Conservation (phyloP, 2,797 vertebrate genomes). For the Cirrhinus mrigala region DNA sequence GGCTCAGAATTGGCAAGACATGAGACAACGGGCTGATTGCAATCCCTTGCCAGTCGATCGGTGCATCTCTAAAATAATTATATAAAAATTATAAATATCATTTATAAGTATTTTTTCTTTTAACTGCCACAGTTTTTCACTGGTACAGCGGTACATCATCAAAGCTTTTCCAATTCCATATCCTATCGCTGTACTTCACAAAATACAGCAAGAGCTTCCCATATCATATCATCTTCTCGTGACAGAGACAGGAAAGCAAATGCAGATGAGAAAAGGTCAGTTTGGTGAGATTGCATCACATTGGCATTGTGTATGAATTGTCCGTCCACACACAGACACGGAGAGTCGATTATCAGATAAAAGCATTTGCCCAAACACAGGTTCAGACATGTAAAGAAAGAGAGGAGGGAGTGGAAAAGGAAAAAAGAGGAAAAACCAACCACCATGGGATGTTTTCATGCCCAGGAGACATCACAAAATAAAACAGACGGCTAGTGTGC, state of each 20-base stretch:
- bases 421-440: slow-evolving; percentile 31
- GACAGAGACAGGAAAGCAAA: slow-evolving; percentile 13
- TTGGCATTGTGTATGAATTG: slow-evolving; percentile 39
- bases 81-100: background rate
- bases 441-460: slow-evolving; percentile 45
- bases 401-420: slow-evolving; percentile 32
- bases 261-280: slow-evolving; percentile 14
- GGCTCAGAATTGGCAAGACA: too few relatives aligned
- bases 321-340: slow-evolving; percentile 20
- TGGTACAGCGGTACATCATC: background rate
- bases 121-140: background rate
- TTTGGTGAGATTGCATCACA: slow-evolving; percentile 29
- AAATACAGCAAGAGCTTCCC: slow-evolving; percentile 10
- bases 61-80: background rate
- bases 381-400: slow-evolving; percentile 58
- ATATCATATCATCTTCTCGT: slow-evolving; percentile 5
- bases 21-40: too few relatives aligned
- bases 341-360: slow-evolving; percentile 45
- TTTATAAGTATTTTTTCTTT: background rate
- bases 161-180: background rate
- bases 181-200: background rate
- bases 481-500: slow-evolving; percentile 19
- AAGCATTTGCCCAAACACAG: slow-evolving; percentile 65
- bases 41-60: too few relatives aligned
- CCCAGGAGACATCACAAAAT: slow-evolving; percentile 42